Percentiles rank a stretch among this genome's conserved stretches.
Conservation (phyloP, 2,113 vertebrate species). For the Lanius collurio region DNA sequence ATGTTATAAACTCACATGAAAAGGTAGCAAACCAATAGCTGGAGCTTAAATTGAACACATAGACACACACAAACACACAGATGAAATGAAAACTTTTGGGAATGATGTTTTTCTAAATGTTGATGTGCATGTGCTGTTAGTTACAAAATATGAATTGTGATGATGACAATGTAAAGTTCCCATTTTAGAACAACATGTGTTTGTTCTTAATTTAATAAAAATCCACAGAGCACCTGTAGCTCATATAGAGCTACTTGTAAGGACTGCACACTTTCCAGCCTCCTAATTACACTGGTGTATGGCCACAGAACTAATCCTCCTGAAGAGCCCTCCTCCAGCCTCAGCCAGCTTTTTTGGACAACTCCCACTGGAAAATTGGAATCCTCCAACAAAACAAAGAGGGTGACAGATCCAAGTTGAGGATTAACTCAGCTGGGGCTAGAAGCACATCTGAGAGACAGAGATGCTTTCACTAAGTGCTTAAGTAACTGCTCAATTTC, state of each 20-base stretch:
- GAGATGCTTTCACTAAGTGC: background rate
- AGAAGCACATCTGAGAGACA: background rate
- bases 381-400: background rate
- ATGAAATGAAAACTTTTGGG: background rate
- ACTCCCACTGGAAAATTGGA: background rate
- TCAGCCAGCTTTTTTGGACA: background rate
- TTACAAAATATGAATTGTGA: background rate
- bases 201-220: background rate
- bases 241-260: background rate
- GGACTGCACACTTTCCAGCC: background rate
- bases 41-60: background rate
- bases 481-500: background rate
- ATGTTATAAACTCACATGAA: background rate
- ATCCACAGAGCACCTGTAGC: background rate
- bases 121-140: background rate
- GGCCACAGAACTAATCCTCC: background rate
- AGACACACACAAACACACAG: background rate
- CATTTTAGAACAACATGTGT: rapidly evolving
- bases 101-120: background rate
- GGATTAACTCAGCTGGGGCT: background rate
- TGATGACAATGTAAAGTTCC: background rate
- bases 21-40: background rate
- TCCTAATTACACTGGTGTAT: background rate
- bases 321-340: background rate
- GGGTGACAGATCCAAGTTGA: background rate